phyloP scores from a whole-genome alignment of 2,113 vertebrate species.

The Nerophis ophidion region DNA sequence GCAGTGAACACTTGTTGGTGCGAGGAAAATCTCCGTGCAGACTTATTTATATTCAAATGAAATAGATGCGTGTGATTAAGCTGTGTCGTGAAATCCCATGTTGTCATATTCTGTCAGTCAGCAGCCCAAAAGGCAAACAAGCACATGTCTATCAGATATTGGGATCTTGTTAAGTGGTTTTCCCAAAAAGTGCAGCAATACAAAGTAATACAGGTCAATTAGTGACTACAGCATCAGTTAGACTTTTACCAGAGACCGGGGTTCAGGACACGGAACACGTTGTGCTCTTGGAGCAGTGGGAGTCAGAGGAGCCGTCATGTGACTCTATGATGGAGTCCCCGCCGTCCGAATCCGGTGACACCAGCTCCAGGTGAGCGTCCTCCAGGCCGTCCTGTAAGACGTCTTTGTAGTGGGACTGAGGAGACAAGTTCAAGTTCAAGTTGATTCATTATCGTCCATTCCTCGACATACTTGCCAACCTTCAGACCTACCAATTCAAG shows the following conservation, averaged over 20 bases:
- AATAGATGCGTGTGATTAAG: too few relatives aligned
- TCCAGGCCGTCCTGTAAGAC: slow-evolving; percentile 56
- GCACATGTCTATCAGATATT: slow-evolving; percentile 9
- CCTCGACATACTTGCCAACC: too few relatives aligned
- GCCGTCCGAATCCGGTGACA: slow-evolving; percentile 48
- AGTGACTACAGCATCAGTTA: not conserved
- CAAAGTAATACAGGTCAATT: slow-evolving; percentile 7
- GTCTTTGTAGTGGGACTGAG: slow-evolving; percentile 62
- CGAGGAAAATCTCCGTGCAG: not conserved
- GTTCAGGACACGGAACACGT: slow-evolving; percentile 61
- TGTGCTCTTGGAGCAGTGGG: slow-evolving; percentile 60
- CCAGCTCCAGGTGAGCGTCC: slow-evolving; percentile 53
- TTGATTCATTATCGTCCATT: too few relatives aligned
- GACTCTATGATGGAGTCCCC: slow-evolving; percentile 59
- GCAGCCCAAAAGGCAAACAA: slow-evolving; percentile 7
- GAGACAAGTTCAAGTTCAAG: not conserved
- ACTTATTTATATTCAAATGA: too few relatives aligned
- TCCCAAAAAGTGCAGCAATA: not conserved
- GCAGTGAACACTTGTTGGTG: slow-evolving; percentile 11
- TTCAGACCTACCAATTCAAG: too few relatives aligned
- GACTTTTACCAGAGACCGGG: not conserved
- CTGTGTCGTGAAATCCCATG: not conserved
- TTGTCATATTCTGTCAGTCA: not conserved
- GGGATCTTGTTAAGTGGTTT: slow-evolving; percentile 8
- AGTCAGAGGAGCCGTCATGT: slow-evolving; percentile 54